Evolutionary conservation across 2,888 invertebrate species (phyloP).

Genomic region (Cheilosia vulpina): DNA sequence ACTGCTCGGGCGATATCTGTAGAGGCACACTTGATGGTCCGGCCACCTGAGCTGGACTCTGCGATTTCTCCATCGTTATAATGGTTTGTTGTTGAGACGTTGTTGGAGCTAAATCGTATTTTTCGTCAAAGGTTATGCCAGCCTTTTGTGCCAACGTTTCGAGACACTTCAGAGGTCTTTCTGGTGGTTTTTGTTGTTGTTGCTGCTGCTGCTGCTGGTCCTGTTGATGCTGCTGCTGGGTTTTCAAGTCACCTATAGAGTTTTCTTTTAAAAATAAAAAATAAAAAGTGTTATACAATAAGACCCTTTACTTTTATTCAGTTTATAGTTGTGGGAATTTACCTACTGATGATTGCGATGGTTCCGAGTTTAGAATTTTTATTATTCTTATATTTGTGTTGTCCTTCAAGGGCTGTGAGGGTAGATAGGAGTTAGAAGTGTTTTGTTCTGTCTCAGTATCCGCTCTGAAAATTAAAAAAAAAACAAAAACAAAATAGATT

Average conservation of each 20-base stretch:
- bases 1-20: constrained; percentile 84
- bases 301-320: background rate
- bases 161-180: constrained; percentile 87
- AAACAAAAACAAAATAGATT: too few species aligned
- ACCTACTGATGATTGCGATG: constrained; percentile 83
- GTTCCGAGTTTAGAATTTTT: constrained; percentile 77
- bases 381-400: constrained; percentile 82
- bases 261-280: constrained; percentile 48
- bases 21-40: constrained; percentile 81
- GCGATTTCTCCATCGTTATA: constrained; percentile 88
- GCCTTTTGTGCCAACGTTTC: constrained; percentile 90
- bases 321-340: constrained; percentile 79
- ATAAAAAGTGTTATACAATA: background rate
- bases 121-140: constrained; percentile 89
- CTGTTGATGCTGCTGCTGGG: constrained; percentile 80
- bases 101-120: constrained; percentile 87
- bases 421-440: constrained; percentile 80
- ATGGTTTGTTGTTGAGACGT: constrained; percentile 79
- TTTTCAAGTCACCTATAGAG: constrained; percentile 78
- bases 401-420: constrained; percentile 81
- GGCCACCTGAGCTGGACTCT: constrained; percentile 84
- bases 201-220: constrained; percentile 78
- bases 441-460: constrained; percentile 80
- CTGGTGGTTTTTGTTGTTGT: constrained; percentile 78
- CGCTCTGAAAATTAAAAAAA: constrained; percentile 77